Evolutionary conservation across 1,140 invertebrate species (phyloP).

Genomic region (Schlechtendalia chinensis): DNA sequence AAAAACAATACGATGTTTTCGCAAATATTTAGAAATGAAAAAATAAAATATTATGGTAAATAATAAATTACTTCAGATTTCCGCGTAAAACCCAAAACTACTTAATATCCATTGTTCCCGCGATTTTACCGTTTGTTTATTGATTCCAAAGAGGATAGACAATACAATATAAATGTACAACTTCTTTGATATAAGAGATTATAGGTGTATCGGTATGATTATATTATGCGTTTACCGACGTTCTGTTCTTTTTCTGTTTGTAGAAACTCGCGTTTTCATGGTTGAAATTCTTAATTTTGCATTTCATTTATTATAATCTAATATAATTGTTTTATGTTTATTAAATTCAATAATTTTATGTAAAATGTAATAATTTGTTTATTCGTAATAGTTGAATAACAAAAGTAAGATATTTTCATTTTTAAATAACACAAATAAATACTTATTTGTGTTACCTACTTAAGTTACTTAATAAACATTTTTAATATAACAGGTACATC

Average conservation of each 20-base stretch:
- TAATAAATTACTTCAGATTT: too few species aligned
- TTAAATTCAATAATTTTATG: background rate
- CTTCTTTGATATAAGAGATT: background rate
- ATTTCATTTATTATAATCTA: background rate
- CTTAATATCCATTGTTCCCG: too few species aligned
- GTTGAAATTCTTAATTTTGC: background rate
- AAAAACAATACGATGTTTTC: too few species aligned
- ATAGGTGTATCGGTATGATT: slow-evolving; percentile 6
- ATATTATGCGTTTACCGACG: slow-evolving; percentile 42
- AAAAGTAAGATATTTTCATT: background rate
- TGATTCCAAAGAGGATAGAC: too few species aligned
- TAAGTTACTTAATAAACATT: background rate
- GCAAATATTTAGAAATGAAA: too few species aligned
- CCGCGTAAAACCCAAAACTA: too few species aligned
- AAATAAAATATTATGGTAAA: too few species aligned
- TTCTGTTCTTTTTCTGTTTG: background rate
- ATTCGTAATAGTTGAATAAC: background rate
- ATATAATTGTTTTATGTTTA: background rate
- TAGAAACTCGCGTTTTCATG: background rate
- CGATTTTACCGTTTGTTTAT: too few species aligned
- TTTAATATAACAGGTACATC: background rate
- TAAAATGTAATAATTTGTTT: background rate
- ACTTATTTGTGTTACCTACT: too few species aligned
- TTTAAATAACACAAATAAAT: too few species aligned
- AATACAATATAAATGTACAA: background rate